Conservation (phyloP, 2,888 invertebrate genomes). For the Dendrolimus pini region DNA sequence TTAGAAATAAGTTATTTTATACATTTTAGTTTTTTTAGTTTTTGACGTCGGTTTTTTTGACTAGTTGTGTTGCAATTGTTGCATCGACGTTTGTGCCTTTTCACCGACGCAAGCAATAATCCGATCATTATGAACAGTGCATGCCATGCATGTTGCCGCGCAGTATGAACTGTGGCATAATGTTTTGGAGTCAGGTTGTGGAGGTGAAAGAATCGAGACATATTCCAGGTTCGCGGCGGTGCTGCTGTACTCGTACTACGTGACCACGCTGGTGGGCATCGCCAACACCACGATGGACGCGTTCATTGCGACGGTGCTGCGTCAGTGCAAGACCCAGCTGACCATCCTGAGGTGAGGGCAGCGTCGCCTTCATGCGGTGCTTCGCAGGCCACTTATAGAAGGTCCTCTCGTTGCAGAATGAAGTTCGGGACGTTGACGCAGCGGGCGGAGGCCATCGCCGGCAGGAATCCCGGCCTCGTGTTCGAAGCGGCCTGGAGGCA, state of each 20-base stretch:
- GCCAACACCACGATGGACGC: constrained; percentile 71
- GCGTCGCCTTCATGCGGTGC: background rate
- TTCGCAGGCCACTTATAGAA: background rate
- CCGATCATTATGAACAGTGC: background rate
- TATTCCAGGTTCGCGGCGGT: constrained; percentile 38
- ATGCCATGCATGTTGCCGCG: too few relatives aligned
- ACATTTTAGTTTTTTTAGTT: too few relatives aligned
- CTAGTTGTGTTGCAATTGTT: background rate
- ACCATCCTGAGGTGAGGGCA: constrained; percentile 40
- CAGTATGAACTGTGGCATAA: too few relatives aligned
- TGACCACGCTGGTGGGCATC: constrained; percentile 57
- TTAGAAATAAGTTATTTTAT: too few relatives aligned
- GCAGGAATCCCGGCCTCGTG: constrained; percentile 8
- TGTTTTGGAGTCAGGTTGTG: too few relatives aligned
- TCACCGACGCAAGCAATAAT: background rate
- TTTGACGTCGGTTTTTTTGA: too few relatives aligned
- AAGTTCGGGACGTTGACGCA: constrained; percentile 38
- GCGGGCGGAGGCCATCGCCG: constrained; percentile 20
- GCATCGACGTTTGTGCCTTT: too few relatives aligned
- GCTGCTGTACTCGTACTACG: constrained; percentile 54
- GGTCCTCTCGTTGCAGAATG: constrained; percentile 25
- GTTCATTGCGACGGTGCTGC: constrained; percentile 54
- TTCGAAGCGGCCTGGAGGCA: constrained; percentile 23
- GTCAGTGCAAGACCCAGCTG: constrained; percentile 53
- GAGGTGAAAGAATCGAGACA: background rate